A percentile compares a stretch with the other conserved stretches of the same genome.
Conservation (phyloP, 2,113 vertebrate species). For the Uropsilus gracilis region DNA sequence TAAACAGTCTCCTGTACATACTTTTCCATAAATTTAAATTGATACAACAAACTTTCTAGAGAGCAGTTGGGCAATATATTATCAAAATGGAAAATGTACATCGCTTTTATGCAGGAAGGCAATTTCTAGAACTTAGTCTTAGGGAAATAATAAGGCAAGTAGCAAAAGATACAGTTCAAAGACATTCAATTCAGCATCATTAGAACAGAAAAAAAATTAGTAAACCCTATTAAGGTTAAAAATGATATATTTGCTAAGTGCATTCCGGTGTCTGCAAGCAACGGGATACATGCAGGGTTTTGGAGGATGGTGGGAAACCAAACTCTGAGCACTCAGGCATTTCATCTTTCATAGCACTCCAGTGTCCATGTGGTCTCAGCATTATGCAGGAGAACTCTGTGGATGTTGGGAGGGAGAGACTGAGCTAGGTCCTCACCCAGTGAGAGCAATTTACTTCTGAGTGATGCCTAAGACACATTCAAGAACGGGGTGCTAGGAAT, state of each 20-base stretch:
- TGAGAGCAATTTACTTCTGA: neutral
- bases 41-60: slow-evolving; percentile 3
- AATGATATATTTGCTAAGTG: neutral
- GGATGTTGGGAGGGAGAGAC: neutral
- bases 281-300: neutral
- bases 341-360: neutral
- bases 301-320: neutral
- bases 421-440: neutral
- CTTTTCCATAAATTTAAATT: neutral
- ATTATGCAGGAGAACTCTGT: neutral
- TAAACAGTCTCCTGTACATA: neutral
- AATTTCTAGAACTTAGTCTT: slow-evolving; percentile 43
- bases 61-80: neutral
- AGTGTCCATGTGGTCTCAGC: fast-evolving
- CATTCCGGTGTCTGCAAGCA: neutral
- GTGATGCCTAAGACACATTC: neutral
- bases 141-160: neutral
- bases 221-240: neutral
- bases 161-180: neutral
- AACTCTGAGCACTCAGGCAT: neutral
- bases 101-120: neutral
- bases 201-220: slow-evolving; percentile 22
- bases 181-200: neutral
- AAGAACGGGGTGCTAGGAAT: neutral
- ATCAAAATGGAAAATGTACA: neutral